A percentile compares a stretch with the other conserved stretches of the same genome.
phyloP scores from a whole-genome alignment of 2,888 invertebrate genomes.

The Gandaritis pyraliata region DNA sequence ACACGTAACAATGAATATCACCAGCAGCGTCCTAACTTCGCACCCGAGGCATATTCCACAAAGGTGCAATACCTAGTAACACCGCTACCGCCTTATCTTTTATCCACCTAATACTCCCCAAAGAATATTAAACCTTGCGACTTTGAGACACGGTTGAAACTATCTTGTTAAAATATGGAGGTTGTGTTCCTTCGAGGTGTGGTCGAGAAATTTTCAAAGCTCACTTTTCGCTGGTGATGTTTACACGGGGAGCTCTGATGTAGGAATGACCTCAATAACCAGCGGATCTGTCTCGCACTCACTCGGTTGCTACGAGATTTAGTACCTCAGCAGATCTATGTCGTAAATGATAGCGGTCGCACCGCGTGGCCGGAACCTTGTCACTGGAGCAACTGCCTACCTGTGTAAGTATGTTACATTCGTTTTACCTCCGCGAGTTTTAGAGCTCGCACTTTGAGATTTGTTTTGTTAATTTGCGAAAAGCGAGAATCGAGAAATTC shows the following conservation, averaged over 20 bases:
- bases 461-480: too few relatives aligned
- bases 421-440: too few relatives aligned
- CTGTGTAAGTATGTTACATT: too few relatives aligned
- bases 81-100: constrained; percentile 2
- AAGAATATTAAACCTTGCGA: constrained; percentile 19
- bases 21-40: constrained; percentile 47
- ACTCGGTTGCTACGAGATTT: constrained; percentile 14
- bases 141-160: neutral
- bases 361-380: too few relatives aligned
- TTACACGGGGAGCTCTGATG: constrained; percentile 46
- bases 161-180: constrained; percentile 2
- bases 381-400: too few relatives aligned
- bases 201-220: constrained; percentile 43
- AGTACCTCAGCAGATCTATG: constrained; percentile 6
- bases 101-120: neutral
- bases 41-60: constrained; percentile 49
- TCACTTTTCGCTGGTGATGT: constrained; percentile 45
- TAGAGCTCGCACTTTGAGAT: too few relatives aligned
- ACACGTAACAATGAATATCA: constrained; percentile 49
- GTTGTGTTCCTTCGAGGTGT: constrained; percentile 34
- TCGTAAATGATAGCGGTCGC: constrained; percentile 2
- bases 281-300: constrained; percentile 39
- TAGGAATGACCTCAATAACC: constrained; percentile 53
- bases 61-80: constrained; percentile 48
- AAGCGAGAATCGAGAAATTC: too few relatives aligned